These are phyloP conservation scores for Augochlora pura DNA, from an alignment of 1,140 invertebrate genomes.

Conservation along the genomic window DNA sequence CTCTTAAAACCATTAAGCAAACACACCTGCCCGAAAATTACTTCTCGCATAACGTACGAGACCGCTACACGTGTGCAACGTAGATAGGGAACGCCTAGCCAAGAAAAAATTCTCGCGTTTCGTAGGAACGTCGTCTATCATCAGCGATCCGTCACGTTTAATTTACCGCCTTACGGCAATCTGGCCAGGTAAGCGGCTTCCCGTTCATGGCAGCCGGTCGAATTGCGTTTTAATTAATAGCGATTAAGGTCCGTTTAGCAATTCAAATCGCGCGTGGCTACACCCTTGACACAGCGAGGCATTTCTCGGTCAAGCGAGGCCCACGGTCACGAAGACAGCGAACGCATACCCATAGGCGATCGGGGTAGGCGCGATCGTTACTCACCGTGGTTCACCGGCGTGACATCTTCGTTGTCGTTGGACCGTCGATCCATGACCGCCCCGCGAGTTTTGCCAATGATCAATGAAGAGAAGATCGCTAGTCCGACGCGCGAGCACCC, in stretches of 20 bases:
- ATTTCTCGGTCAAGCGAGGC: slow-evolving; percentile 43
- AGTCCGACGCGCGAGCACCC: too few relatives aligned
- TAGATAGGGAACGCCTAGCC: too few relatives aligned
- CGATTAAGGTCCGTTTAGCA: slow-evolving; percentile 64
- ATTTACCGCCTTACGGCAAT: slow-evolving; percentile 8
- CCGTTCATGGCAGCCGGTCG: slow-evolving; percentile 2
- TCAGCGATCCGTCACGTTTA: neutral
- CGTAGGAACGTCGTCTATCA: too few relatives aligned
- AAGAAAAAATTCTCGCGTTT: too few relatives aligned
- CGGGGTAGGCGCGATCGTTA: slow-evolving; percentile 4
- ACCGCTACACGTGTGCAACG: too few relatives aligned
- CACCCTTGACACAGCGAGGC: slow-evolving; percentile 63
- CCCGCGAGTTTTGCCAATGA: slow-evolving; percentile 25
- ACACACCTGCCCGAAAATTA: too few relatives aligned
- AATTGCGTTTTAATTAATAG: slow-evolving; percentile 69
- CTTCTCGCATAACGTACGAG: too few relatives aligned
- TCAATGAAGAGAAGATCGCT: slow-evolving; percentile 56
- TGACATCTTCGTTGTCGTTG: slow-evolving; percentile 12
- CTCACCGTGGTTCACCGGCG: slow-evolving; percentile 55
- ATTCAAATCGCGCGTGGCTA: slow-evolving; percentile 66
- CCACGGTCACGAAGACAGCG: slow-evolving; percentile 26
- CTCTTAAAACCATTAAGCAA: too few relatives aligned
- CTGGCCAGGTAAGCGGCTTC: neutral
- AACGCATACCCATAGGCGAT: slow-evolving; percentile 8
- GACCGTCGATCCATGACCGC: slow-evolving; percentile 40